Percentiles rank a stretch among this genome's conserved stretches.
phyloP scores from a whole-genome alignment of 23 tunicate genomes.

The Styela clava region DNA sequence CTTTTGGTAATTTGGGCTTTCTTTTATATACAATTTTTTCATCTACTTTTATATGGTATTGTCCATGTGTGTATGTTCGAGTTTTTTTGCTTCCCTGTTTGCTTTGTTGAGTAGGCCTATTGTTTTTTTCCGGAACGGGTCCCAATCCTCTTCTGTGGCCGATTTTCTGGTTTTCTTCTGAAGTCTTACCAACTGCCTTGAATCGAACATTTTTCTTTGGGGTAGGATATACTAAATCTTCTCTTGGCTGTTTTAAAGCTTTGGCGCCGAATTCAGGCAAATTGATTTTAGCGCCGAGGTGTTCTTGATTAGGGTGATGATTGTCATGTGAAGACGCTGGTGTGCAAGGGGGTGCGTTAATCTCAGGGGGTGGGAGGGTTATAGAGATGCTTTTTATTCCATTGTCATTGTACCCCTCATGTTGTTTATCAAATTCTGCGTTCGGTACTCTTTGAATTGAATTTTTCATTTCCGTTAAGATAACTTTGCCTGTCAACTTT shows the following conservation, averaged over 20 bases:
- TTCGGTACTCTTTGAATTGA: too few relatives aligned
- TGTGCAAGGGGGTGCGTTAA: slow-evolving; percentile 9
- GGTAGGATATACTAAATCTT: not conserved
- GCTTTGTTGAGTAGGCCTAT: not conserved
- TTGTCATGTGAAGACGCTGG: not conserved
- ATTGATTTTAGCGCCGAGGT: not conserved
- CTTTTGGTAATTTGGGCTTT: slow-evolving; percentile 13
- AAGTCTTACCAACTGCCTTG: not conserved
- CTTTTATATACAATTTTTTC: not conserved
- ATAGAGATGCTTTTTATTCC: slow-evolving; percentile 14
- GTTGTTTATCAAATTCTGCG: too few relatives aligned
- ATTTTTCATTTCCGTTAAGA: too few relatives aligned
- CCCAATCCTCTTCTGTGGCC: not conserved
- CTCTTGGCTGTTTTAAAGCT: not conserved
- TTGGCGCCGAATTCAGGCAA: not conserved
- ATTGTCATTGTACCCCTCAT: not conserved
- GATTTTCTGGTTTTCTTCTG: not conserved
- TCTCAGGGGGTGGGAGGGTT: not conserved
- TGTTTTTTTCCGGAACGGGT: not conserved
- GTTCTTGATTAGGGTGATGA: not conserved
- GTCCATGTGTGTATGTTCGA: slow-evolving; percentile 10
- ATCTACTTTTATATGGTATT: slow-evolving; percentile 22
- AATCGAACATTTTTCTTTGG: not conserved
- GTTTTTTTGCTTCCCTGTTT: slow-evolving; percentile 5
- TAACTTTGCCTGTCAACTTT: not conserved